phyloP scores from a whole-genome alignment of 2,888 invertebrate genomes.

The Antheraea assamensis region DNA sequence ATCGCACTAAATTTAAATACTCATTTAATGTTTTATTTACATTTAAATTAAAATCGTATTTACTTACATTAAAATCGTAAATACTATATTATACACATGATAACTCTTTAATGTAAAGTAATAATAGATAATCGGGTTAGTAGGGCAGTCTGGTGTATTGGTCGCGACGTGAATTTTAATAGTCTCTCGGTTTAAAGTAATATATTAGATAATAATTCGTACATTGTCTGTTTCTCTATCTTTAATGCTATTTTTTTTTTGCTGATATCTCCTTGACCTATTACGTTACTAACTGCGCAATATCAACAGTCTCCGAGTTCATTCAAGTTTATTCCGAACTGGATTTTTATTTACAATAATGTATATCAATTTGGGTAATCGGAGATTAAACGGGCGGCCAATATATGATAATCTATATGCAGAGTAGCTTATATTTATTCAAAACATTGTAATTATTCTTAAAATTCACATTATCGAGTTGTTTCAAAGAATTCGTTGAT shows the following conservation, averaged over 20 bases:
- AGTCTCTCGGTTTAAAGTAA: conserved; percentile 33
- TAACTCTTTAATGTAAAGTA: conserved; percentile 23
- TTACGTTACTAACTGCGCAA: conserved; percentile 62
- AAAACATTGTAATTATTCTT: conserved; percentile 28
- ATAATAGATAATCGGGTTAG: conserved; percentile 58
- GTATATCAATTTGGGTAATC: conserved; percentile 41
- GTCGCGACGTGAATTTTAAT: conserved; percentile 25
- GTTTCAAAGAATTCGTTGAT: too few species aligned
- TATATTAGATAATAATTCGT: conserved; percentile 44
- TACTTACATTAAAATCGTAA: conserved; percentile 10
- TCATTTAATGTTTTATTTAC: conserved; percentile 12
- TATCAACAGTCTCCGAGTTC: conserved; percentile 31
- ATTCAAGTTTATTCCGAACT: conserved; percentile 30
- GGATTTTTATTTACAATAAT: conserved; percentile 39
- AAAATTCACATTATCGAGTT: too few species aligned
- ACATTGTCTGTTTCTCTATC: conserved; percentile 50
- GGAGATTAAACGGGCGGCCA: conserved; percentile 30
- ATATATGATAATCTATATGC: conserved; percentile 38
- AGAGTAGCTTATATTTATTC: conserved; percentile 36
- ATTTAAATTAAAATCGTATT: conserved; percentile 4
- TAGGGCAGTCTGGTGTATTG: conserved; percentile 51
- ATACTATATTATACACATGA: conserved; percentile 14
- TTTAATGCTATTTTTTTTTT: conserved; percentile 42
- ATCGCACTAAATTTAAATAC: not conserved
- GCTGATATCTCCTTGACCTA: conserved; percentile 62